Percentiles rank a stretch among this genome's conserved stretches.
Evolutionary conservation across 2,797 vertebrate species (phyloP).

Genomic region (Astyanax mexicanus): DNA sequence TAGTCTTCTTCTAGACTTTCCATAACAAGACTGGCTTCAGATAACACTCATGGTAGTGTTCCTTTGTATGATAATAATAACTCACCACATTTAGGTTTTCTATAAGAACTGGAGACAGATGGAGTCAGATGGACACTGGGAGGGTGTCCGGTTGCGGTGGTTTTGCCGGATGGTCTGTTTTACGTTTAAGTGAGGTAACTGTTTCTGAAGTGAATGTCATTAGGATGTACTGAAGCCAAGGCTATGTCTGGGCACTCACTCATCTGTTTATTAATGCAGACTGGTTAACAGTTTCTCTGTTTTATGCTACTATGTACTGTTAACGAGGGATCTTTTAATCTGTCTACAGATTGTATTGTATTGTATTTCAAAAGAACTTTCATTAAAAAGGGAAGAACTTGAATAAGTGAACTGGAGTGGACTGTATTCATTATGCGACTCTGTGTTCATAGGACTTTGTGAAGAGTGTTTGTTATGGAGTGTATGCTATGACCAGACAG

Average conservation of each 20-base stretch:
- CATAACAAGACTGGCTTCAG: not conserved
- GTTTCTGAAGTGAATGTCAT: conserved; percentile 40
- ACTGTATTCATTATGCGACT: not conserved
- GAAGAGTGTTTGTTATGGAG: too few relatives aligned
- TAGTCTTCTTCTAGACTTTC: not conserved
- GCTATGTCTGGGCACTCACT: conserved; percentile 27
- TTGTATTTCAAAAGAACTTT: conserved; percentile 57
- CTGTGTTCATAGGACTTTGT: not conserved
- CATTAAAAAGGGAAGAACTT: conserved; percentile 65
- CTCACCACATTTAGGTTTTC: not conserved
- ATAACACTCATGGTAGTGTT: conserved; percentile 6
- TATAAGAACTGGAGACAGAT: conserved; percentile 5
- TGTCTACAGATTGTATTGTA: conserved; percentile 68
- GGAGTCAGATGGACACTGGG: not conserved
- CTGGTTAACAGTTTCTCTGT: conserved; percentile 53
- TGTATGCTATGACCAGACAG: too few relatives aligned
- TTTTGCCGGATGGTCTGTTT: conserved; percentile 32
- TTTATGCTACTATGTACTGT: conserved; percentile 64
- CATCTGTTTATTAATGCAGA: conserved; percentile 55
- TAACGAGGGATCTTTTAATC: conserved; percentile 61
- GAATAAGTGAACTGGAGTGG: conserved; percentile 6
- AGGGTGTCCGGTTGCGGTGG: not conserved
- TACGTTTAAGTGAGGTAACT: conserved; percentile 55
- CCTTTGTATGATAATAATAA: not conserved
- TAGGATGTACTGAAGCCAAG: conserved; percentile 22